Evolutionary conservation across 2,888 invertebrate genomes (phyloP).

Genomic region (Coelopa pilipes): DNA sequence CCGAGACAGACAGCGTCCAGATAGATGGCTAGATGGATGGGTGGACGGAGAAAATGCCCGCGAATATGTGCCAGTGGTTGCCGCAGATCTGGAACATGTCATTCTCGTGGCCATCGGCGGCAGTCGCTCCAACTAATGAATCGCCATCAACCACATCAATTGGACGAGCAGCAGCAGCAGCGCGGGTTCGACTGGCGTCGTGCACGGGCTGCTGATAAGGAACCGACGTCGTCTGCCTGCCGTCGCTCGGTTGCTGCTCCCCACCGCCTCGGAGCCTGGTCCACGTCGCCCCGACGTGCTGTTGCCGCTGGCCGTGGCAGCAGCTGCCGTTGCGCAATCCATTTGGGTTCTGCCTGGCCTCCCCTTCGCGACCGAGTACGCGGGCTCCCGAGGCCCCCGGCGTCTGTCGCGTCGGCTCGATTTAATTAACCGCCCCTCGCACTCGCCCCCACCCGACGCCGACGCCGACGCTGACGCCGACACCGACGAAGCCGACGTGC

Average conservation of each 20-base stretch:
- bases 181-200: background rate
- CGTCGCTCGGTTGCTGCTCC: too few species aligned
- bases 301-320: too few species aligned
- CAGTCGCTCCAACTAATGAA: constrained; percentile 2
- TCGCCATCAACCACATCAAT: constrained; percentile 18
- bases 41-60: background rate
- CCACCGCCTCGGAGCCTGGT: too few species aligned
- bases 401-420: background rate
- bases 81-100: constrained; percentile 31
- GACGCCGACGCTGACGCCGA: too few species aligned
- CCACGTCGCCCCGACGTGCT: too few species aligned
- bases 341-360: too few species aligned
- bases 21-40: constrained; percentile 4
- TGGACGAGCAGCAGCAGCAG: constrained; percentile 13
- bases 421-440: constrained; percentile 25
- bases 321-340: too few species aligned
- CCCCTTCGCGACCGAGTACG: too few species aligned
- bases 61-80: constrained; percentile 30
- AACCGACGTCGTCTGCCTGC: too few species aligned
- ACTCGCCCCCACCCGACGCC: background rate
- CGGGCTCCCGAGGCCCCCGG: background rate
- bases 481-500: too few species aligned
- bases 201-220: too few species aligned
- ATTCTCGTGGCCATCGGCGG: constrained; percentile 4
- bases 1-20: background rate